Percentiles rank a stretch among this genome's conserved stretches.
Evolutionary conservation across 1,140 invertebrate species (phyloP).

Genomic region (Aricia agestis): DNA sequence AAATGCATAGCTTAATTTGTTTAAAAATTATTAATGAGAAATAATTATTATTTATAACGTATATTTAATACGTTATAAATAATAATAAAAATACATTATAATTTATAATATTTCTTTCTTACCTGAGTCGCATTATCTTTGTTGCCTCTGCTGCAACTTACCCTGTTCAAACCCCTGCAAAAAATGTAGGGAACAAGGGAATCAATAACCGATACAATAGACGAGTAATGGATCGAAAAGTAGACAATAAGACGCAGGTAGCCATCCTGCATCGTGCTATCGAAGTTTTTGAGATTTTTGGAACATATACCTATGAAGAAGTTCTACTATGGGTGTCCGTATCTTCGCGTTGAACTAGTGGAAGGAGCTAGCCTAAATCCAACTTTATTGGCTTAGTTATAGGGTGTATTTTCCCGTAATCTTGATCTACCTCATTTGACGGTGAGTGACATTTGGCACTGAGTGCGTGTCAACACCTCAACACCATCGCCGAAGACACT

Average conservation of each 20-base stretch:
- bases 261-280: conserved; percentile 46
- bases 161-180: background rate
- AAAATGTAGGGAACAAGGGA: background rate
- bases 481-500: conserved; percentile 51
- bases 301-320: conserved; percentile 37
- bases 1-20: too few relatives aligned
- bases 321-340: conserved; percentile 43
- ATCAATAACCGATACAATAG: conserved; percentile 24
- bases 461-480: conserved; percentile 53
- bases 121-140: background rate
- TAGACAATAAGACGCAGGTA: conserved; percentile 57
- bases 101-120: too few relatives aligned
- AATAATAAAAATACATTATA: too few relatives aligned
- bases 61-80: too few relatives aligned
- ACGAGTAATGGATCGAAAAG: conserved; percentile 27
- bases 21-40: too few relatives aligned
- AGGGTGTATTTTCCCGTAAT: conserved; percentile 24
- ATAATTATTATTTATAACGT: too few relatives aligned
- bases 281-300: conserved; percentile 36
- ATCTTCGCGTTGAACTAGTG: conserved; percentile 61
- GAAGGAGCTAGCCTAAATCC: conserved; percentile 49
- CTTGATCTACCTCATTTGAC: conserved; percentile 53
- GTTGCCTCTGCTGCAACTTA: background rate
- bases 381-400: conserved; percentile 25
- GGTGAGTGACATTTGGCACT: conserved; percentile 53